Evolutionary conservation across 2,113 vertebrate species (phyloP), one percentile per base, ranked within the genome.

Genomic region (Neopipo cinnamomea): DNA sequence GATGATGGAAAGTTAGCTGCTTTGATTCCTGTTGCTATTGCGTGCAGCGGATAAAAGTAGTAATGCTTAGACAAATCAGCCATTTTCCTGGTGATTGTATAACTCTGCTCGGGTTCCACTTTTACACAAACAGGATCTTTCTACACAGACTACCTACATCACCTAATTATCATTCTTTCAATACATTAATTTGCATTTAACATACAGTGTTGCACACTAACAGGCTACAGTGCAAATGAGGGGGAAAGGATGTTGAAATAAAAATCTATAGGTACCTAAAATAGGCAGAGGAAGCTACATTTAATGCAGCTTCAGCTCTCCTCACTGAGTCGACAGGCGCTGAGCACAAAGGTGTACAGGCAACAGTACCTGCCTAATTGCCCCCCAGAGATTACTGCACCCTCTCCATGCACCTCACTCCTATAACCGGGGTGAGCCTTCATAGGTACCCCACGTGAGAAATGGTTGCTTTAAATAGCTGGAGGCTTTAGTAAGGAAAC

Each of bases 21-120:
- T 97, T 97, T 95, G 95, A 97, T 97, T 85, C 89, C 82, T 73
- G 76, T 94, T 85, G 91, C 95, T 95, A 74, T 63, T 94, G 94
- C 91, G 4, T 41, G 52, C 78, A 30, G 55, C 0, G 1, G 91
- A 96, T 96, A 67, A 95, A 96, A 97, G 94, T 42, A 42, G 84
- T 9, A 85, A 63, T 19, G 75, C 91, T 92, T 77, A 91, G 81
- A 96, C 58, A 76, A 96, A 97, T 86, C 91, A 88, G 88, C 49
- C 86, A 17, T 94, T 96, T 95, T 91, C 77, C 80, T 74, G 37
- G 75, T 47, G 67, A 59, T 91, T 77, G 77, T 95, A 42, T 93
- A 86, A 95, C 73, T 89, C 78, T 82, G 78, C 53, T 90, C 56
- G 47, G 72, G 65, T 78, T 86, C 76, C 91, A 52, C 65, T 94